Evolutionary conservation across 53 echinoderm and acorn worm genomes (phyloP).

Genomic region (Temnopleurus reevesii): DNA sequence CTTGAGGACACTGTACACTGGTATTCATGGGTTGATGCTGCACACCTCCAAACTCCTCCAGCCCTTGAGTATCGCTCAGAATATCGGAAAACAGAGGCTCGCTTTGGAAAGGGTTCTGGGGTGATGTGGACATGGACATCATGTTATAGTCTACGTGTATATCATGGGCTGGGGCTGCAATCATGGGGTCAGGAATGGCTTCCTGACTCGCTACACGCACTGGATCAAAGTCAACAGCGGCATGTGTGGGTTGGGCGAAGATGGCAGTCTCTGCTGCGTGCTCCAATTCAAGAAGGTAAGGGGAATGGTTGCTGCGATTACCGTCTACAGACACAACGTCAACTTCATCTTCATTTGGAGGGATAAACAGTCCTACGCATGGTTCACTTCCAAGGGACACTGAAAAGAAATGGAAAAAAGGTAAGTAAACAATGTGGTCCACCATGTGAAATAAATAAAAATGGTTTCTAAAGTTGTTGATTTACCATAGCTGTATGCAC

Average conservation of each 20-base stretch:
- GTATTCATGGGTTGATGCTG: not conserved
- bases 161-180: constrained; percentile 24
- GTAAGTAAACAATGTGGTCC: not conserved
- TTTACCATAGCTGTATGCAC: no score
- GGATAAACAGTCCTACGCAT: constrained; percentile 32
- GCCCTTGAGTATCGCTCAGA: not conserved
- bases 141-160: constrained; percentile 53
- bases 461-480: no score
- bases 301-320: constrained; percentile 26
- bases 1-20: not conserved
- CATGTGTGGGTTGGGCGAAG: not conserved
- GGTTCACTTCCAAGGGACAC: constrained; percentile 49
- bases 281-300: constrained; percentile 50
- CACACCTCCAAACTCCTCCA: constrained; percentile 7
- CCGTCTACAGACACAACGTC: constrained; percentile 48
- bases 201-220: constrained; percentile 13
- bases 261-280: constrained; percentile 58
- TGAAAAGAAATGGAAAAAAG: not conserved
- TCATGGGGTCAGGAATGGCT: constrained; percentile 5
- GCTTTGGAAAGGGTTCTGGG: constrained; percentile 33
- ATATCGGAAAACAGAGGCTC: constrained; percentile 46
- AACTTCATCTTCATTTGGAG: constrained; percentile 46
- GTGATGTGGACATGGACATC: constrained; percentile 42
- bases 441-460: no score
- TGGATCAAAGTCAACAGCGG: constrained; percentile 17